Base-by-base conservation (phyloP, 2,113 vertebrate genomes). In the Psammodynastes pulverulentus region DNA sequence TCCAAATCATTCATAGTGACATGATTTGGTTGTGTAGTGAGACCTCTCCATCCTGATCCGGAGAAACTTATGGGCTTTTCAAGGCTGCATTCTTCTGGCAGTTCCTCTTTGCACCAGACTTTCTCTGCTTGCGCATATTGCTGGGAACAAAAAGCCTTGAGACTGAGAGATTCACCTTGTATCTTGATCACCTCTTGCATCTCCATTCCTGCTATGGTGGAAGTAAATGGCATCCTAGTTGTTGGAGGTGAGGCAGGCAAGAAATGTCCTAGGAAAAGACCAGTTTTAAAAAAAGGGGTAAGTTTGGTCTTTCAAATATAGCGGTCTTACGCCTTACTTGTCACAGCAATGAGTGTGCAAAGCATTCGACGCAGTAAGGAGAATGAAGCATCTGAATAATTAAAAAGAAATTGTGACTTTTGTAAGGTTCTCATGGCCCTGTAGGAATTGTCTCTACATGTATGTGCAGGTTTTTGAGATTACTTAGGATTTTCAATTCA, bases 31-130 rank as follows among this genome's bases (percentile, higher is more conserved):
- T 87, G 34, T 52, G 91, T 52, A 45, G 85, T 72, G 26, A 91
- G 46, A 29, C 19, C 6, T 34, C 72, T 87, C 91, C 86, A 91
- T 19, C n/a, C 23, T 72, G 6, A n/a, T 49, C n/a, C 7, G 24
- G 58, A 67, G 56, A 91, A 24, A 2, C 24, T 67, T 72, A 9
- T 34, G 67, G 45, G n/a, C n/a, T 39, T 17, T 43, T 39, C 46
- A 43, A 49, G 56, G 39, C 19, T 51, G 43, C 91, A 91, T 72
- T 91, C 85, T 67, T 87, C 12, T 23, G 43, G 46, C 84, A 87
- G 34, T 12, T 91, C 48, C 39, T 58, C 86, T 91, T 87, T 91
- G 91, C 91, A 91, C 91, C 91, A 91, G 23, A 91, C 48, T 87
- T 29, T 72, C 12, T 72, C 8, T 87, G 29, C 8, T 52, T 62